Evolutionary conservation across 2,797 vertebrate species (phyloP), one percentile per base, ranked within the genome.

Genomic region (Hoplostethus atlanticus): DNA sequence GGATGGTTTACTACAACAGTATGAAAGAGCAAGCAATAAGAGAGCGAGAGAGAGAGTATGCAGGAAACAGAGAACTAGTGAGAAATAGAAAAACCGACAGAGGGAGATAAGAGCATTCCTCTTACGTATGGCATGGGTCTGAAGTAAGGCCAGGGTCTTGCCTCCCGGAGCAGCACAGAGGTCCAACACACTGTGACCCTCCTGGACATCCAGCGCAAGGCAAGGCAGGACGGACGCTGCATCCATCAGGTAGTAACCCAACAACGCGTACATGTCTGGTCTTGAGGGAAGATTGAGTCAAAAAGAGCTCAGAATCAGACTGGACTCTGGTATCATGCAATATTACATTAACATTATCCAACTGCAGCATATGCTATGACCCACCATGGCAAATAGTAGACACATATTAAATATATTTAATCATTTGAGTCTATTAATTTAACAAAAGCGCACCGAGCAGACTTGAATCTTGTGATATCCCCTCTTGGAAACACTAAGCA

Each of bases 101-200:
- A 12, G 2, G 48, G 3, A 54, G 2, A 25, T n/a, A 11, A 40
- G n/a, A 48, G 2, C 6, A 4, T 0, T 16, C 34, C 4, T 82
- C 95, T 94, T 93, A 99, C 98, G 79, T 69, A 96, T 92, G 81
- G 86, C 67, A 34, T 95, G 94, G 1, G 95, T 95, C 88, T 98
- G 97, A 76, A 99, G 93, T 76, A 99, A 81, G 52, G 96, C 95
- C 79, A 99, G 81, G 0, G 94, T 94, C 84, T 99, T 99, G 7
- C 98, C 97, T 61, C 98, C 98, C 0, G 98, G 98, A 38, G 97
- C 97, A 0, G 97, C 97, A 75, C 98, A 99, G 10, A 99, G 93
- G 76, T 99, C 98, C 4, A 99, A 94, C 57, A 99, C 96, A 0
- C 36, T 83, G 64, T 98, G 93, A 50, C 83, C 95, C 0, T 91